Evolutionary conservation across 1,140 invertebrate species (phyloP).

Genomic region (Nasonia vitripennis): DNA sequence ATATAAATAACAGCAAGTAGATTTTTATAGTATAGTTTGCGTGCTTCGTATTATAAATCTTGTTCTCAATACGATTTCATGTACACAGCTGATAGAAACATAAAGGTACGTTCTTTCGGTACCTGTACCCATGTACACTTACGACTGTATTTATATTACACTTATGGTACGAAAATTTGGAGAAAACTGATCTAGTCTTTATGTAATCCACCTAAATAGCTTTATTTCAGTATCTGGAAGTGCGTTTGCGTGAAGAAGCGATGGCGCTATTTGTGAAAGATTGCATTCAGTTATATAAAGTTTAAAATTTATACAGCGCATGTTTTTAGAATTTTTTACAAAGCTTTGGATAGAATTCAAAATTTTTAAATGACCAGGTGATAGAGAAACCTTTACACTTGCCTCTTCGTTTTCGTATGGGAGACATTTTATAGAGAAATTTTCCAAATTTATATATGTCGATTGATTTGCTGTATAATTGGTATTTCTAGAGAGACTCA

Average conservation of each 20-base stretch:
- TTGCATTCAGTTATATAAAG: background rate
- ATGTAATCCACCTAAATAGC: background rate
- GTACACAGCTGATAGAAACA: background rate
- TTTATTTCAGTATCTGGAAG: conserved; percentile 45
- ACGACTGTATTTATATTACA: background rate
- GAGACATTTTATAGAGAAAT: background rate
- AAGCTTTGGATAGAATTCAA: background rate
- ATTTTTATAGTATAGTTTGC: background rate
- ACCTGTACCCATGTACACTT: background rate
- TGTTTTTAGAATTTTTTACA: conserved; percentile 5
- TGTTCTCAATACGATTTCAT: background rate
- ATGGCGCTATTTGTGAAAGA: conserved; percentile 47
- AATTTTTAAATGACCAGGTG: background rate
- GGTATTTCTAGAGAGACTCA: background rate
- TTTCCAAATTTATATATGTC: background rate
- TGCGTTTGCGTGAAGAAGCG: conserved; percentile 34
- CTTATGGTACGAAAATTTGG: background rate
- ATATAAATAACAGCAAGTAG: background rate
- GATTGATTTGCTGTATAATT: background rate
- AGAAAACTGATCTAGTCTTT: background rate
- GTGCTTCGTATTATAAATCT: background rate
- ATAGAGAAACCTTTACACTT: background rate
- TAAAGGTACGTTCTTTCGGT: background rate
- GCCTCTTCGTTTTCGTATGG: background rate
- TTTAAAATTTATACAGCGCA: background rate